phyloP scores from a whole-genome alignment of 2,888 invertebrate genomes.

The Ochropleura plecta region DNA sequence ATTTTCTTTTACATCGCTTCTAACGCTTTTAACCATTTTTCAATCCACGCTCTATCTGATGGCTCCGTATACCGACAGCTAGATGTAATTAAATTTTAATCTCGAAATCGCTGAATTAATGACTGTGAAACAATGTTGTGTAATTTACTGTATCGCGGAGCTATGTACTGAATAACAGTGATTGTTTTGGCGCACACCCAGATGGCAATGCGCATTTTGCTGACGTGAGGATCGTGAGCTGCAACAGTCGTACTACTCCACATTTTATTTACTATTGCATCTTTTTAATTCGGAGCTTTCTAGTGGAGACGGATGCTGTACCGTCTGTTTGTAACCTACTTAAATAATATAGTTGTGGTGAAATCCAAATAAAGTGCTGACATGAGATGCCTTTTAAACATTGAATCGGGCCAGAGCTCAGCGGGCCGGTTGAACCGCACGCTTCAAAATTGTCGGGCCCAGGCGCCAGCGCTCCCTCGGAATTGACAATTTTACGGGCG shows the following conservation, averaged over 20 bases:
- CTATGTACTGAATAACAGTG: conserved; percentile 88
- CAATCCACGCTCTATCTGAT: conserved; percentile 72
- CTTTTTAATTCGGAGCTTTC: conserved; percentile 53
- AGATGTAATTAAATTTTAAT: conserved; percentile 70
- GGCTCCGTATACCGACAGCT: conserved; percentile 65
- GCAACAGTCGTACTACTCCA: conserved; percentile 60
- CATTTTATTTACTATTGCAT: conserved; percentile 55
- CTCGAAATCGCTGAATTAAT: conserved; percentile 67
- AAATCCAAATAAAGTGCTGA: conserved; percentile 67
- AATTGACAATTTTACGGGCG: conserved; percentile 93
- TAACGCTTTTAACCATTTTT: conserved; percentile 76
- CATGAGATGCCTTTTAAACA: conserved; percentile 71
- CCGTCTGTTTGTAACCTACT: conserved; percentile 27
- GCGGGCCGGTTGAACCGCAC: conserved; percentile 71
- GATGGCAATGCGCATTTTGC: conserved; percentile 85
- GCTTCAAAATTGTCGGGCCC: conserved; percentile 84
- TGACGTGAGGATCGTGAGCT: conserved; percentile 78
- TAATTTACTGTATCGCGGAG: conserved; percentile 75
- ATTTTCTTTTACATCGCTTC: conserved; percentile 84
- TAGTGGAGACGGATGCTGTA: conserved; percentile 23
- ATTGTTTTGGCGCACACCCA: conserved; percentile 89
- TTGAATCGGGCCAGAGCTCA: conserved; percentile 67
- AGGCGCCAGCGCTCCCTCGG: conserved; percentile 85
- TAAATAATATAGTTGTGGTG: conserved; percentile 41
- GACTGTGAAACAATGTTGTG: conserved; percentile 72